These are phyloP conservation scores for Monopterus albus DNA, from an alignment of 2,113 vertebrate genomes.

Conservation along the genomic window DNA sequence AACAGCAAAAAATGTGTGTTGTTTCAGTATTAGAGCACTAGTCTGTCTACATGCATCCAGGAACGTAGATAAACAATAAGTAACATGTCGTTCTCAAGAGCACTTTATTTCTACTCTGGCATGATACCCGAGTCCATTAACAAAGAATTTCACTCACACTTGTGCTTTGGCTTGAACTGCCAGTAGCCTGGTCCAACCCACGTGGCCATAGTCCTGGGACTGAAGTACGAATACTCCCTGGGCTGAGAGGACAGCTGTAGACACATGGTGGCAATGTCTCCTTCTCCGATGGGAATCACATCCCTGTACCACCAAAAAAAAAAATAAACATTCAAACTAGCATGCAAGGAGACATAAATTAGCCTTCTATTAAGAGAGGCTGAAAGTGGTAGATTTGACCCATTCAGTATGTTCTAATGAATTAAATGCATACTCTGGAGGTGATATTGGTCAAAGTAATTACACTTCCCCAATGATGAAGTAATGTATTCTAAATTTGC, in stretches of 20 bases:
- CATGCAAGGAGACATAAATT: neutral
- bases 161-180: constrained; percentile 90
- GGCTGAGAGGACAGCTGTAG: constrained; percentile 90
- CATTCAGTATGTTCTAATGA: neutral
- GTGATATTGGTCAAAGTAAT: neutral
- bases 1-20: too few relatives aligned
- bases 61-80: neutral
- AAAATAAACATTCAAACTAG: neutral
- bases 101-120: neutral
- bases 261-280: constrained; percentile 88
- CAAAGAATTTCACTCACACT: constrained; percentile 77
- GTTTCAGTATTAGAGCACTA: too few relatives aligned
- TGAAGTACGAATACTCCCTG: constrained; percentile 98
- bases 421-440: neutral
- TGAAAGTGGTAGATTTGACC: neutral
- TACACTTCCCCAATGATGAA: neutral
- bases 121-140: neutral
- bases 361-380: neutral
- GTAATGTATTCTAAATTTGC: neutral
- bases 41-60: neutral
- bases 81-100: neutral
- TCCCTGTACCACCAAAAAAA: constrained; percentile 44
- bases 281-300: constrained; percentile 79
- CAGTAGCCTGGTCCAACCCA: constrained; percentile 98
- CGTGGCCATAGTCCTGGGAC: constrained; percentile 90